Conservation (phyloP, 2,113 vertebrate species). For the Peromyscus leucopus region DNA sequence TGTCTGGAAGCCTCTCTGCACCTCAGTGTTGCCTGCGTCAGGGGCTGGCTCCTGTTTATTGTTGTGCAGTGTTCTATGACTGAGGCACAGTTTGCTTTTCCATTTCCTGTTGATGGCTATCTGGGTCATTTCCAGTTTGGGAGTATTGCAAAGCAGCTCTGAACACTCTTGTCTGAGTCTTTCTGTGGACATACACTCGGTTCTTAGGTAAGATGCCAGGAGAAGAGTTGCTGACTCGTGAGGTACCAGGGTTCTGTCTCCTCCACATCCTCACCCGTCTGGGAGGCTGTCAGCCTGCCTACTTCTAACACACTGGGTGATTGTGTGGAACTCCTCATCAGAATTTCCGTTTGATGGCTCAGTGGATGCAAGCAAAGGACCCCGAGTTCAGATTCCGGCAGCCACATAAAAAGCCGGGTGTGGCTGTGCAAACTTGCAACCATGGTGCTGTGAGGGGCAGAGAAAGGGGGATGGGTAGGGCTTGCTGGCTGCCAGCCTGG, state of each 20-base stretch:
- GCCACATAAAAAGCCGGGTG: neutral
- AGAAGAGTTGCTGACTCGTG: neutral
- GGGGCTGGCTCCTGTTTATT: neutral
- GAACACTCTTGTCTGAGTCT: neutral
- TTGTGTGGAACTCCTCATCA: neutral
- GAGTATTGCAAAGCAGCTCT: neutral
- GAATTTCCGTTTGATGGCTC: neutral
- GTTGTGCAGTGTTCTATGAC: neutral
- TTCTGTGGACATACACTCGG: neutral
- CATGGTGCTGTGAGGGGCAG: too few relatives aligned
- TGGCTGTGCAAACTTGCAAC: neutral
- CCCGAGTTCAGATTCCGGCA: neutral
- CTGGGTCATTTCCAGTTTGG: neutral
- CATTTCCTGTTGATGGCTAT: neutral
- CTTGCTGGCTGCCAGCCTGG: neutral
- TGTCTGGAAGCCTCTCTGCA: neutral
- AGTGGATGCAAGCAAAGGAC: neutral
- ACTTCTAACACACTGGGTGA: neutral
- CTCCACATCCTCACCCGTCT: neutral
- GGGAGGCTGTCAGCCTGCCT: neutral
- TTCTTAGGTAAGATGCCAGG: neutral
- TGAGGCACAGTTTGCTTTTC: neutral
- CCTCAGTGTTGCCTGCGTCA: neutral
- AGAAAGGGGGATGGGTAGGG: neutral
- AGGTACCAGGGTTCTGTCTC: neutral